Conservation (phyloP, 2,888 invertebrate genomes). For the Hirudinaria manillensis region DNA sequence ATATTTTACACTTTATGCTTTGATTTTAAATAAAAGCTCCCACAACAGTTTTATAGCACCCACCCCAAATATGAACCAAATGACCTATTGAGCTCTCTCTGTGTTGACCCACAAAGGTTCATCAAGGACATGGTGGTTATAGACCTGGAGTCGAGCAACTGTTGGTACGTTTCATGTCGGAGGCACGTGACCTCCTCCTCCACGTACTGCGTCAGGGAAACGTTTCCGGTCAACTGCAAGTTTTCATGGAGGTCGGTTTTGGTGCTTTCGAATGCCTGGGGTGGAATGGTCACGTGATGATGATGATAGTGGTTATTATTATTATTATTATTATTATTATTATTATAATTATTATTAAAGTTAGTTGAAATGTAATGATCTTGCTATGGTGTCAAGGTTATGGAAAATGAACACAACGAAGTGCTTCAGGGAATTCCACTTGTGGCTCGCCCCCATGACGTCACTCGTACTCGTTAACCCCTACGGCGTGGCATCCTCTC, state of each 20-base stretch:
- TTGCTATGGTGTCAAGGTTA: not conserved
- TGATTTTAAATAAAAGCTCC: not conserved
- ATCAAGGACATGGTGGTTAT: not conserved
- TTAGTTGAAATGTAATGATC: not conserved
- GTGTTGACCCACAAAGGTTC: conserved; percentile 1
- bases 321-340: not conserved
- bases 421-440: conserved; percentile 11
- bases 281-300: not conserved
- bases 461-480: not conserved
- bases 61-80: too few relatives aligned
- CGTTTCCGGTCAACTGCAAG: not conserved
- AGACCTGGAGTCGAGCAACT: not conserved
- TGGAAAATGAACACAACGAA: not conserved
- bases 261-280: too few relatives aligned
- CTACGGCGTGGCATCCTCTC: not conserved
- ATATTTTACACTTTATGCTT: not conserved
- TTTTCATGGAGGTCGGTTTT: not conserved
- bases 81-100: too few relatives aligned
- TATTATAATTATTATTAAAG: not conserved
- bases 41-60: too few relatives aligned
- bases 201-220: not conserved
- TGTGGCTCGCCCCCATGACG: conserved; percentile 6
- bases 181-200: not conserved
- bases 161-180: not conserved
- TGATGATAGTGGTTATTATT: conserved; percentile 9